A percentile compares a stretch with the other conserved stretches of the same genome.
Conservation (phyloP, 2,888 invertebrate species). For the Cerceris ruficornis region DNA sequence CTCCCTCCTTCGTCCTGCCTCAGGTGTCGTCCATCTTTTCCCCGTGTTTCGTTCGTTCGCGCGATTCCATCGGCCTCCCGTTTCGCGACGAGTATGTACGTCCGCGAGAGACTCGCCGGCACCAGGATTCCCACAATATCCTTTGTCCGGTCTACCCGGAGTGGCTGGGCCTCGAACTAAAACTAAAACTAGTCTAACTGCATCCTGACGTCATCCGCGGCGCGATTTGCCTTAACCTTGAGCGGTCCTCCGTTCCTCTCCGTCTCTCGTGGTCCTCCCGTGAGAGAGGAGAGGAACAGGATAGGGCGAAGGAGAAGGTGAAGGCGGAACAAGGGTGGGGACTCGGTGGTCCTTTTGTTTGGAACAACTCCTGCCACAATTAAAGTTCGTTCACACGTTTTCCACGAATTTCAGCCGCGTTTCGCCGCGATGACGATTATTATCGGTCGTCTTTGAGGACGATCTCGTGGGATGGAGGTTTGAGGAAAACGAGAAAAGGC, state of each 20-base stretch:
- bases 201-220: conserved; percentile 79
- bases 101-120: conserved; percentile 57
- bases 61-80: conserved; percentile 1
- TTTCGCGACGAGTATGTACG: conserved; percentile 19
- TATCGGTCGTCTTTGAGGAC: conserved; percentile 1
- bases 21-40: background rate
- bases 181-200: conserved; percentile 81
- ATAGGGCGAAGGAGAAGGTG: conserved; percentile 41
- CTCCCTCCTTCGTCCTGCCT: background rate
- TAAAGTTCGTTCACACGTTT: conserved; percentile 72
- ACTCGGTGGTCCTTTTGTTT: conserved; percentile 64
- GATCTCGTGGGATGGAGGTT: background rate
- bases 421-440: conserved; percentile 40
- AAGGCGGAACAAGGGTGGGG: conserved; percentile 29
- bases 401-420: conserved; percentile 60
- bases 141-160: conserved; percentile 70
- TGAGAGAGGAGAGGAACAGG: conserved; percentile 54
- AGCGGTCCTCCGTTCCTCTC: conserved; percentile 59
- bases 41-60: background rate
- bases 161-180: conserved; percentile 73
- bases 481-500: no score
- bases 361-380: conserved; percentile 63
- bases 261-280: conserved; percentile 42
- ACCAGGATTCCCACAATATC: conserved; percentile 70
- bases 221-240: conserved; percentile 79